Evolutionary conservation across 2,797 vertebrate genomes (phyloP).

Genomic region (Chaetodon trifasciatus): DNA sequence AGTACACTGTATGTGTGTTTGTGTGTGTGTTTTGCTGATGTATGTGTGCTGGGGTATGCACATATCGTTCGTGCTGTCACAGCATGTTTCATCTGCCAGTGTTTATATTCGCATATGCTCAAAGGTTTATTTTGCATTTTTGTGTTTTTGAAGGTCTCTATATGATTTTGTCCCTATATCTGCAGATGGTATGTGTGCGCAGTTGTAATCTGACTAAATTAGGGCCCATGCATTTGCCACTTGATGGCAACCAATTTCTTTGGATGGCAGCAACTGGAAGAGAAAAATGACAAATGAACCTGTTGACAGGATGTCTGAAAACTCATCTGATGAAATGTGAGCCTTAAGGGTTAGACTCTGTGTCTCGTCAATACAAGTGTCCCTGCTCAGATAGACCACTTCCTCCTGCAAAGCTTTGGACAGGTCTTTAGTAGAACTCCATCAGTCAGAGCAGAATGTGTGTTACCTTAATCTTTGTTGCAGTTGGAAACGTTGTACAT

Average conservation of each 20-base stretch:
- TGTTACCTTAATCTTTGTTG: not conserved
- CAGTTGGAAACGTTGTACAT: not conserved
- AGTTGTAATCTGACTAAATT: constrained; percentile 18
- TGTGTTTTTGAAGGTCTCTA: constrained; percentile 20
- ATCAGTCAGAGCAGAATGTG: not conserved
- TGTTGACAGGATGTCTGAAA: constrained; percentile 25
- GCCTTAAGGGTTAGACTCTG: not conserved
- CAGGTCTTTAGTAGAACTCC: not conserved
- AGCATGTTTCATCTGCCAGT: constrained; percentile 19
- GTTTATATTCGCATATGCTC: constrained; percentile 41
- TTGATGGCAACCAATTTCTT: not conserved
- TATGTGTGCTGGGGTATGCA: constrained; percentile 18
- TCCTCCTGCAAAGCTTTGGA: not conserved
- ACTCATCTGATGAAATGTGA: constrained; percentile 8
- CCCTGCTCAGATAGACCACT: not conserved
- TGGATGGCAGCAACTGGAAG: not conserved
- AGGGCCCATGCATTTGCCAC: not conserved
- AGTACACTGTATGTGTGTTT: constrained; percentile 11
- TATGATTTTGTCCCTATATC: constrained; percentile 25
- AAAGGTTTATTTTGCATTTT: constrained; percentile 29
- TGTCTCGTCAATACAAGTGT: constrained; percentile 4
- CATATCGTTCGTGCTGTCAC: constrained; percentile 48
- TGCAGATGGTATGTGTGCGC: constrained; percentile 19
- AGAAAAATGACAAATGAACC: constrained; percentile 8
- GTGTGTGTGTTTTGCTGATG: constrained; percentile 12